Percentiles rank a stretch among this genome's conserved stretches.
Conservation (phyloP, 2,888 invertebrate species). For the Stomorhina lunata region DNA sequence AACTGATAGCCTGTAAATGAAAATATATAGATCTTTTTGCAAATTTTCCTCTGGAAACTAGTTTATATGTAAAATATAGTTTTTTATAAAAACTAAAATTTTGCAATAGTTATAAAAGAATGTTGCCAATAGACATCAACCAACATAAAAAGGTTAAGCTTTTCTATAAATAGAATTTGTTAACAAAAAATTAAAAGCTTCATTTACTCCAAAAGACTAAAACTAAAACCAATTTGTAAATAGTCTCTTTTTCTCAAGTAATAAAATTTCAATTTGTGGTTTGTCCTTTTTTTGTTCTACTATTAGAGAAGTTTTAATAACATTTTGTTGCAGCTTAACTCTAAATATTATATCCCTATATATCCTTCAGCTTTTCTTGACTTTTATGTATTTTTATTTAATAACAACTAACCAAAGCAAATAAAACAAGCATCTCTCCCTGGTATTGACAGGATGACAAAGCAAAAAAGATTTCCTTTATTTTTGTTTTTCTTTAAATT, state of each 20-base stretch:
- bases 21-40: no score
- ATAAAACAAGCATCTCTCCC: background rate
- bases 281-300: background rate
- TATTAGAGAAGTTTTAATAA: slow-evolving; percentile 52
- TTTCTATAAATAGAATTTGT: no score
- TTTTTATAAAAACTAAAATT: no score
- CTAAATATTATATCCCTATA: slow-evolving; percentile 75
- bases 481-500: no score
- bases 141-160: no score
- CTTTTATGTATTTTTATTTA: background rate
- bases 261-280: slow-evolving; percentile 72
- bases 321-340: slow-evolving; percentile 66
- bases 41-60: no score
- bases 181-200: slow-evolving; percentile 31
- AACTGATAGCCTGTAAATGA: no score
- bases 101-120: no score
- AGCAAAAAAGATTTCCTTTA: slow-evolving; percentile 17
- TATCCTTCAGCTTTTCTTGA: slow-evolving; percentile 72
- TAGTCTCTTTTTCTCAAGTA: slow-evolving; percentile 73
- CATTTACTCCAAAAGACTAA: background rate
- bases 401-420: background rate
- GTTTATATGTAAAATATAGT: no score
- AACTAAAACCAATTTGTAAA: slow-evolving; percentile 72
- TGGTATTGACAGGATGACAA: slow-evolving; percentile 1
- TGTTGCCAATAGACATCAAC: no score